phyloP scores from a whole-genome alignment of 2,888 invertebrate species.

The Trachelus tabidus region DNA sequence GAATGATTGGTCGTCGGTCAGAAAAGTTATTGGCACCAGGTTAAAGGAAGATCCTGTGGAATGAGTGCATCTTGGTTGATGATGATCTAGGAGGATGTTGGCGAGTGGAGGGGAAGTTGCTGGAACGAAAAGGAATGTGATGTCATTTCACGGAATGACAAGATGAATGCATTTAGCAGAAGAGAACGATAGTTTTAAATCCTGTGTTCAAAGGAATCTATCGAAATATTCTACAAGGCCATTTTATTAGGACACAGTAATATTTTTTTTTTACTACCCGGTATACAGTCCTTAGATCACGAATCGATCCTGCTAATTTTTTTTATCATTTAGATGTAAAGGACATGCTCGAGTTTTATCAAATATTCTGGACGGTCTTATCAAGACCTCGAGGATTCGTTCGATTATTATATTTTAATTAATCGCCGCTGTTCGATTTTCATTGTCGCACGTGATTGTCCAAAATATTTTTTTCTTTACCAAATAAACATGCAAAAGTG shows the following conservation, averaged over 20 bases:
- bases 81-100: no score
- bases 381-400: neutral
- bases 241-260: neutral
- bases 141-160: neutral
- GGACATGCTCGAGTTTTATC: neutral
- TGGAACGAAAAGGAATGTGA: neutral
- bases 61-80: no score
- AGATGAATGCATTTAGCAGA: slow-evolving; percentile 24
- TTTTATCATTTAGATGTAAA: neutral
- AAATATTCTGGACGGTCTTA: neutral
- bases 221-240: slow-evolving; percentile 35
- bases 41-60: no score
- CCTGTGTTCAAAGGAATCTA: slow-evolving; percentile 62
- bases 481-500: neutral
- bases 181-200: slow-evolving; percentile 37
- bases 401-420: neutral
- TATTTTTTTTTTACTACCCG: neutral
- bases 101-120: neutral
- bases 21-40: no score
- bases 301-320: neutral
- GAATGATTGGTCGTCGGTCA: no score
- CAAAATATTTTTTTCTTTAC: neutral
- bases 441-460: neutral
- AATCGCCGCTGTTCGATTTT: neutral
- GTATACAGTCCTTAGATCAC: neutral